Evolutionary conservation across 2,113 vertebrate species (phyloP), one percentile per base, ranked within the genome.

Genomic region (Amphiprion ocellaris): DNA sequence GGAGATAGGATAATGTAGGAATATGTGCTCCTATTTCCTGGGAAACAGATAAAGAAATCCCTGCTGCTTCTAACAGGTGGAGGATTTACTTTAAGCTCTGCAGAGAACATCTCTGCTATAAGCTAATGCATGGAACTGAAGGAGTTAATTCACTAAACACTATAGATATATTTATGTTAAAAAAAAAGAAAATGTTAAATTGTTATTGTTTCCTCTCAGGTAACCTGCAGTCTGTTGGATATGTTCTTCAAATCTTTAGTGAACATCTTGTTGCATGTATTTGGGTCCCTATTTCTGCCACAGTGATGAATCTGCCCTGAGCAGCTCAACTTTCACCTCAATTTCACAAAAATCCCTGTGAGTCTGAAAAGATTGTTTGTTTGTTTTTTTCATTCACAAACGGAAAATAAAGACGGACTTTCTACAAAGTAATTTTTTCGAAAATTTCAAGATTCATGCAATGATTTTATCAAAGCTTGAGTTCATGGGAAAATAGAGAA

Each of bases 11-110:
- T 19, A 56, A 63, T 67, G 46, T 54, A 33, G 54, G 47, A 66
- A 68, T 58, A 23, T 60, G 33, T 64, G 33, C 66, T 61, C 47
- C 56, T 30, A 30, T 81, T 69, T 62, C 58, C 71, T 11, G n/a
- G 30, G 49, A 64, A 33, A 53, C 56, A 33, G 77, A 81, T 81
- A 71, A 75, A 60, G 55, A 83, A 83, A 88, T 77, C 83, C 80
- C 47, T 69, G 54, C 73, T 24, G 60, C 37, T 17, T 72, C 44
- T 17, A 28, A 54, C 58, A 10, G 47, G 39, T 50, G 26, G 64
- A 71, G 65, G 61, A 77, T 74, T 84, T 84, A 64, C 55, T 58
- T 54, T 54, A 61, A 81, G 59, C 74, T 81, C 30, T 6, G 11
- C 33, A 11, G 68, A 67, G 73, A 72, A 76, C 47, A 50, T 81